Conservation (phyloP, 2,113 vertebrate species). For the Aleadryas rufinucha region DNA sequence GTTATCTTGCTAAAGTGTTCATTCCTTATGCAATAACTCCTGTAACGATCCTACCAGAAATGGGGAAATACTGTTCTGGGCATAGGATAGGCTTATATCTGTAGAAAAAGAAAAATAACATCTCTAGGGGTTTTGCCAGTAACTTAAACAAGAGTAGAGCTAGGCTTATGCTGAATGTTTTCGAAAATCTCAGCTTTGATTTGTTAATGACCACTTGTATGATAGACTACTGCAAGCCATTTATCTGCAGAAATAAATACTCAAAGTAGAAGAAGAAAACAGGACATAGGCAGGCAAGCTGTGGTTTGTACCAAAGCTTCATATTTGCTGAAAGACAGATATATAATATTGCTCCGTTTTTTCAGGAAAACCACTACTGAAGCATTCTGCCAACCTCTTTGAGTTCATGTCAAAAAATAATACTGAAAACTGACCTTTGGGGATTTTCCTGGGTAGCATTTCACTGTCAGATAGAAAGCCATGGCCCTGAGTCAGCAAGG, state of each 20-base stretch:
- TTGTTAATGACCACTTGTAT: slow-evolving; percentile 3
- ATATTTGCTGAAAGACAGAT: slow-evolving; percentile 39
- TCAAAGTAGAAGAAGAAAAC: slow-evolving; percentile 23
- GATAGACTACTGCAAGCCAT: slow-evolving; percentile 2
- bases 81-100: neutral
- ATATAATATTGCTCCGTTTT: slow-evolving; percentile 18
- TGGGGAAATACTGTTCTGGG: neutral
- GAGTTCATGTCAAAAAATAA: slow-evolving; percentile 2
- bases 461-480: neutral
- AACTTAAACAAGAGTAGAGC: neutral
- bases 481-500: slow-evolving; percentile 6
- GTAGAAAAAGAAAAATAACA: neutral
- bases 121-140: neutral
- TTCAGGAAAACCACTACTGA: slow-evolving; percentile 35
- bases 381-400: slow-evolving; percentile 3
- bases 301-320: slow-evolving; percentile 29
- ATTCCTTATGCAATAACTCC: neutral
- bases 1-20: neutral
- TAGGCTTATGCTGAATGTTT: neutral
- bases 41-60: neutral
- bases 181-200: slow-evolving; percentile 14
- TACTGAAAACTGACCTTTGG: slow-evolving; percentile 29
- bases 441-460: slow-evolving; percentile 35
- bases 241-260: slow-evolving; percentile 28
- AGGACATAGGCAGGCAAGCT: slow-evolving; percentile 10